A percentile compares a stretch with the other conserved stretches of the same genome.
These are phyloP conservation scores for Megaustenia siamemsis DNA, from an alignment of 2,888 invertebrate genomes.

Conservation along the genomic window DNA sequence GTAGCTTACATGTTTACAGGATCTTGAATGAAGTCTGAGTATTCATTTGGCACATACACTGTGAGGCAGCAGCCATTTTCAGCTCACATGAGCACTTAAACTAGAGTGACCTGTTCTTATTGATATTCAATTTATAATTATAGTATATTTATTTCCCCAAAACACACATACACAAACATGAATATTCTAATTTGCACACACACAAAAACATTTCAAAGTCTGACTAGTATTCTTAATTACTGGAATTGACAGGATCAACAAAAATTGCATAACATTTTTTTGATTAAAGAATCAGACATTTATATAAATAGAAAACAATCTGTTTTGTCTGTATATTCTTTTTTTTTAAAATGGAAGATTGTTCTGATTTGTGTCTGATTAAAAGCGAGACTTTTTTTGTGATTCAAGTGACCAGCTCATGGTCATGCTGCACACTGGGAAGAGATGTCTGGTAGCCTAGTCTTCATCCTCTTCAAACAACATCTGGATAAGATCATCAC, in stretches of 20 bases:
- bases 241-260: neutral
- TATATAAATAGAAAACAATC: neutral
- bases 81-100: too few relatives aligned
- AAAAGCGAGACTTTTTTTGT: neutral
- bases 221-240: neutral
- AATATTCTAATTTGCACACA: neutral
- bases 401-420: too few relatives aligned
- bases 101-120: too few relatives aligned
- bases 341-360: neutral
- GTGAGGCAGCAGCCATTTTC: too few relatives aligned
- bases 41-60: too few relatives aligned
- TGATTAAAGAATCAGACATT: neutral
- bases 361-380: neutral
- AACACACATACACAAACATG: too few relatives aligned
- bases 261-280: neutral
- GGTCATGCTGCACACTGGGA: too few relatives aligned
- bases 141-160: too few relatives aligned
- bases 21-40: too few relatives aligned
- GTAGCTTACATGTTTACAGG: too few relatives aligned
- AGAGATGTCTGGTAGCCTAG: too few relatives aligned
- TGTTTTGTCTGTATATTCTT: neutral
- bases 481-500: conserved; percentile 88
- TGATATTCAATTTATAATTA: too few relatives aligned
- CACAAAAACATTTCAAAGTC: neutral
- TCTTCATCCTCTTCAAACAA: conserved; percentile 84